Percentiles rank a stretch among this genome's conserved stretches.
These are phyloP conservation scores for Hyposoter didymator DNA, from an alignment of 2,888 invertebrate genomes.

Conservation along the genomic window DNA sequence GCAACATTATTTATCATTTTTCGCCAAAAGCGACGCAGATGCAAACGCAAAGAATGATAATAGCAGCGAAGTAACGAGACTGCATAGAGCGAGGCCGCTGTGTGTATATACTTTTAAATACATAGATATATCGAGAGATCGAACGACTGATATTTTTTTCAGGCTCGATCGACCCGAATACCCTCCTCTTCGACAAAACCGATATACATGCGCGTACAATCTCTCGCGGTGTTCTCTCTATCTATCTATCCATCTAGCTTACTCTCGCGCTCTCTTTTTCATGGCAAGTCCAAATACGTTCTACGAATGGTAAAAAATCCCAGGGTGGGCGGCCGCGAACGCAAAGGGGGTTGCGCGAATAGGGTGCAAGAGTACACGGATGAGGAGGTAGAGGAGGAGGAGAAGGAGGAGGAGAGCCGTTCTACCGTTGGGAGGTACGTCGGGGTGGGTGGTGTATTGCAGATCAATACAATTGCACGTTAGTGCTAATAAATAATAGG, in stretches of 20 bases:
- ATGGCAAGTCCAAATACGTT: conserved; percentile 83
- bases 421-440: conserved; percentile 71
- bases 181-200: conserved; percentile 76
- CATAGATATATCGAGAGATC: conserved; percentile 64
- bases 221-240: conserved; percentile 75
- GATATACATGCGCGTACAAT: conserved; percentile 81
- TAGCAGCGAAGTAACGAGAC: conserved; percentile 38
- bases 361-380: conserved; percentile 54
- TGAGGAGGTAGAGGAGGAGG: conserved; percentile 55
- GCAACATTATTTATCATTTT: neutral
- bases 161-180: conserved; percentile 73
- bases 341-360: conserved; percentile 65
- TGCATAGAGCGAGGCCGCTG: conserved; percentile 15
- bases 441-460: conserved; percentile 83
- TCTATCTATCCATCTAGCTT: conserved; percentile 30
- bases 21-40: neutral
- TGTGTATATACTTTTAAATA: conserved; percentile 54
- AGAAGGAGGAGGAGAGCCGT: conserved; percentile 59
- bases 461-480: conserved; percentile 85
- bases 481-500: conserved; percentile 85
- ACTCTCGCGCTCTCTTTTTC: conserved; percentile 46
- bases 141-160: conserved; percentile 70
- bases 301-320: conserved; percentile 83
- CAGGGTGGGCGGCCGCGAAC: conserved; percentile 78
- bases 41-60: conserved; percentile 57